A percentile compares a stretch with the other conserved stretches of the same genome.
Conservation (phyloP, 2,888 invertebrate species). For the Galerucella pusilla region DNA sequence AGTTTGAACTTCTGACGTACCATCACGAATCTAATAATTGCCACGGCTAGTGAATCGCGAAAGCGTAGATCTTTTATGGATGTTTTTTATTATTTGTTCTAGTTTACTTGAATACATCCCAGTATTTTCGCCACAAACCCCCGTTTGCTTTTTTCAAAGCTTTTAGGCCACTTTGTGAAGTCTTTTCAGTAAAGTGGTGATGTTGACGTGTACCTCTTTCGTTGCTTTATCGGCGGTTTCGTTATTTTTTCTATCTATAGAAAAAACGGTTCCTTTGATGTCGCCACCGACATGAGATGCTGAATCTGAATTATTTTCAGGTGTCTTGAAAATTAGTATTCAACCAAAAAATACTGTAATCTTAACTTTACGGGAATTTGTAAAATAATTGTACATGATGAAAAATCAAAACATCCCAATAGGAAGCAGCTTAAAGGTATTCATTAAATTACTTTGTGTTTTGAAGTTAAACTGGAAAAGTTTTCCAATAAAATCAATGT, state of each 20-base stretch:
- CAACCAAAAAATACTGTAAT: no score
- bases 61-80: no score
- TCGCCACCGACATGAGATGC: neutral
- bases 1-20: no score
- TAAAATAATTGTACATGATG: no score
- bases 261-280: neutral
- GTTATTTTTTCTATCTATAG: neutral
- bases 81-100: no score
- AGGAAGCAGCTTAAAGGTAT: neutral
- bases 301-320: neutral
- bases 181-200: neutral
- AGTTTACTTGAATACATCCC: neutral
- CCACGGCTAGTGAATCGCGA: no score
- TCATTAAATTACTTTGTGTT: constrained; percentile 11
- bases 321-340: no score
- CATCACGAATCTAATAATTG: no score
- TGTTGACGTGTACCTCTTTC: neutral
- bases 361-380: no score
- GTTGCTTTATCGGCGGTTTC: no score
- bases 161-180: neutral
- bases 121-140: neutral
- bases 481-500: constrained; percentile 27
- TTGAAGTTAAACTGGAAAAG: constrained; percentile 17
- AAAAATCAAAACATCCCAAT: neutral
- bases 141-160: neutral